Base-by-base conservation (phyloP, 2,797 vertebrate genomes). In the Harpagifer antarcticus region DNA sequence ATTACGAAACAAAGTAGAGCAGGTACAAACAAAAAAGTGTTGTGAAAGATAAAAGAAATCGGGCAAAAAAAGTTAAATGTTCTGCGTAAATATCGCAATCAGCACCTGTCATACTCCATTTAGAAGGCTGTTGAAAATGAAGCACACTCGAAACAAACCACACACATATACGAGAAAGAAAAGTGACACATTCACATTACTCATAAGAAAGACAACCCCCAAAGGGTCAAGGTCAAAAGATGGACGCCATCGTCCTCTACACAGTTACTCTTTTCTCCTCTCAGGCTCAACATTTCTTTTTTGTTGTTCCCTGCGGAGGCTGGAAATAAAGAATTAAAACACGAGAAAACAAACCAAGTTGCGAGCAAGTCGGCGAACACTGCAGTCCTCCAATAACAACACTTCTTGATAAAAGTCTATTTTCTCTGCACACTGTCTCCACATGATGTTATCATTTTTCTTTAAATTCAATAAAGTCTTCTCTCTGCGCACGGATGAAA, bases 371-470 rank as follows among this genome's bases (percentile, higher is more conserved):
- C 71, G 40, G 82, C 60, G 73, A 86, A 90, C 71, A 76, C 81
- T 43, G 81, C 85, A 68, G 78, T 47, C 78, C 76, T 89, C 89
- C 86, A 92, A 91, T 92, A 92, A 93, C 89, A 92, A 93, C 88
- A 91, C 79, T 85, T 93, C 88, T 90, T 85, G 88, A 92, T 93
- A 92, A 92, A 93, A 91, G 86, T 92, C 88, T 88, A 90, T 93
- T 92, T 93, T 92, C 89, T 88, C 77, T 57, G 82, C 83, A 84
- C 87, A 86, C 80, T 73, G 90, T 89, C 85, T 88, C 83, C 86
- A 87, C 73, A 82, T 81, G 84, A 91, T 89, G 89, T 90, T 92
- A 93, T 93, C 82, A 82, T 89, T 93, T 90, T 86, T 85, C 83
- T 89, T 86, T 81, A 81, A 91, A 92, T 91, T 90, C 85, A 92